phyloP scores from a whole-genome alignment of 2,797 vertebrate species.

The Chromobotia macracanthus region DNA sequence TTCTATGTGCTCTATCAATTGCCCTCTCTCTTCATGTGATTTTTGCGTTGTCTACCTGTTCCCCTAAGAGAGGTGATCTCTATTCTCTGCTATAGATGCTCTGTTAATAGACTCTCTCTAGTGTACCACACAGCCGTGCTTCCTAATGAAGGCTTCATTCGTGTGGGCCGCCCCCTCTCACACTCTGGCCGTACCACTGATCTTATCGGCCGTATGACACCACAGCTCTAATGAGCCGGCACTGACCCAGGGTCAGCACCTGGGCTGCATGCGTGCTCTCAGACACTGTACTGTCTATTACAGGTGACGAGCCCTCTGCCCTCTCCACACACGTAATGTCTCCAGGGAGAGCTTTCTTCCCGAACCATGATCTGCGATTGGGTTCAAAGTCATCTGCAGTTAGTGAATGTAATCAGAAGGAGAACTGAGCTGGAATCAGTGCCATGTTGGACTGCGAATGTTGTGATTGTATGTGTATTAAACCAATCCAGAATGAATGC shows the following conservation, averaged over 20 bases:
- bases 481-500: background rate
- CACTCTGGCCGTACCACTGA: slow-evolving; percentile 46
- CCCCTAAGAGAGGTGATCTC: slow-evolving; percentile 48
- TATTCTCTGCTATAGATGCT: slow-evolving; percentile 50
- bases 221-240: slow-evolving; percentile 54
- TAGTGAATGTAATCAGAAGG: background rate
- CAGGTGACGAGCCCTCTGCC: slow-evolving; percentile 55
- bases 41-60: slow-evolving; percentile 8
- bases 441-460: background rate
- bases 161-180: slow-evolving; percentile 33
- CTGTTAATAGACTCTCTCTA: slow-evolving; percentile 56
- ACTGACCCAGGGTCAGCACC: slow-evolving; percentile 61
- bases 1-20: background rate
- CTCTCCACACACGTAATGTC: background rate
- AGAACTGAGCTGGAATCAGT: slow-evolving; percentile 17
- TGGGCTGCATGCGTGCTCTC: slow-evolving; percentile 62
- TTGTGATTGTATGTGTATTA: background rate
- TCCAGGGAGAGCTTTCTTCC: slow-evolving; percentile 20
- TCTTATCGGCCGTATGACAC: slow-evolving; percentile 34
- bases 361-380: background rate
- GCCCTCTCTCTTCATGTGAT: background rate
- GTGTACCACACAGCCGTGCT: slow-evolving; percentile 32
- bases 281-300: slow-evolving; percentile 66
- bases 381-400: slow-evolving; percentile 5
- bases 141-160: slow-evolving; percentile 57